Conservation (phyloP, 2,888 invertebrate species). For the Ischnura elegans region DNA sequence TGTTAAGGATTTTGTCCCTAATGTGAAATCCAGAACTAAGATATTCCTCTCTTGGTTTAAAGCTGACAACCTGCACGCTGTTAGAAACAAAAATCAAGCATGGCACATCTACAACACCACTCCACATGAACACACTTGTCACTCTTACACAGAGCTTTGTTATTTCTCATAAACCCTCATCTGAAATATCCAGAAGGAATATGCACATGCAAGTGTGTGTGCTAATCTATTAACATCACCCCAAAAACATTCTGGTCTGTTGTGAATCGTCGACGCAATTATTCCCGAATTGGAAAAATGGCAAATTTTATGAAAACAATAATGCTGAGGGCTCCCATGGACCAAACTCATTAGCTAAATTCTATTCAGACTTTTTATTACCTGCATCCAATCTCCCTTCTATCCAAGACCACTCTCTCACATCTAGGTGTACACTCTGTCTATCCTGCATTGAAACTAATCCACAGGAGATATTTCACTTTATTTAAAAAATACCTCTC, state of each 20-base stretch:
- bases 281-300: neutral
- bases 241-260: neutral
- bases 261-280: neutral
- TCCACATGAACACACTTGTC: too few species aligned
- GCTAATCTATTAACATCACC: neutral
- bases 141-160: too few species aligned
- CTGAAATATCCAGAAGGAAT: too few species aligned
- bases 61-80: too few species aligned
- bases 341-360: neutral
- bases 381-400: neutral
- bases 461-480: neutral
- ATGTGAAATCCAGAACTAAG: too few species aligned
- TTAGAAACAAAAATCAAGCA: too few species aligned
- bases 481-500: neutral
- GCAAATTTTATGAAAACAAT: neutral
- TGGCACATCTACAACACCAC: too few species aligned
- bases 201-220: too few species aligned
- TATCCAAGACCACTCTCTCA: neutral
- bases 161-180: too few species aligned
- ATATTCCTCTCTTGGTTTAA: too few species aligned
- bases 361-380: neutral
- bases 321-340: neutral
- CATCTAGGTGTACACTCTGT: neutral
- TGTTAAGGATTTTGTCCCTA: too few species aligned
- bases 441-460: neutral